Base-by-base conservation (phyloP, 2,888 invertebrate genomes). In the Capitulum mitella region DNA sequence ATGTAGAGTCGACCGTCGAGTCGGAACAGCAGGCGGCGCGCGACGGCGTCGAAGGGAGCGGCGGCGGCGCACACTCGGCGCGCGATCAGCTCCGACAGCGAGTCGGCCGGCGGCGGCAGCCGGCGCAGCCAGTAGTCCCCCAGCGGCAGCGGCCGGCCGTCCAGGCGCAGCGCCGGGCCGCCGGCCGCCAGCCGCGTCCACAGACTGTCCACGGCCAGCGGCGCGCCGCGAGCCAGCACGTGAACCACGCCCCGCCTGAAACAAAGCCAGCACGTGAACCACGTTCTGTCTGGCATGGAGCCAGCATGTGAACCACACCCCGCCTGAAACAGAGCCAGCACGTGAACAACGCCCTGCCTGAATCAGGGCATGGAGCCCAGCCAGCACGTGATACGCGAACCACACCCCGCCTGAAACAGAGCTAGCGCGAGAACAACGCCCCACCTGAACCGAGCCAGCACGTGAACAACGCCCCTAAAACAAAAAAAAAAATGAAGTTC, bases 161-260 rank as follows among this genome's bases (percentile, higher is more conserved):
- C 37, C 34, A 70, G 37, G 37, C 37, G 32, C 61, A 61, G 70
- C 12, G 19, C 34, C 6, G 6, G 34, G 6, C 10, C 19, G 34
- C 22, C 37, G 37, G 12, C 34, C 22, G 16, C 19, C 37, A 70
- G 37, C 22, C 70, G 70, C 0, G 2, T 1, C 0, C 26, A 0
- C 22, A 70, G 34, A 6, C 3, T 48, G 51, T 64, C 64, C 58
- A 26, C 34, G 1, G 32, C 40, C 14, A 77, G 29, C 26, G 58
- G 76, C 12, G n/a, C 19, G n/a, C 54, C 48, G 22, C 26, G 46
- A 3, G 22, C 43, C 54, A 51, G 22, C n/a, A 54, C 51, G 61
- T 79, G 75, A 22, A 74, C 37, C 40, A 43, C 43, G 14, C 77
- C 70, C 16, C 40, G 51, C 37, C 34, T 61, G n/a, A n/a, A n/a